Conservation (phyloP, 2,797 vertebrate genomes). For the Erpetoichthys calabaricus region DNA sequence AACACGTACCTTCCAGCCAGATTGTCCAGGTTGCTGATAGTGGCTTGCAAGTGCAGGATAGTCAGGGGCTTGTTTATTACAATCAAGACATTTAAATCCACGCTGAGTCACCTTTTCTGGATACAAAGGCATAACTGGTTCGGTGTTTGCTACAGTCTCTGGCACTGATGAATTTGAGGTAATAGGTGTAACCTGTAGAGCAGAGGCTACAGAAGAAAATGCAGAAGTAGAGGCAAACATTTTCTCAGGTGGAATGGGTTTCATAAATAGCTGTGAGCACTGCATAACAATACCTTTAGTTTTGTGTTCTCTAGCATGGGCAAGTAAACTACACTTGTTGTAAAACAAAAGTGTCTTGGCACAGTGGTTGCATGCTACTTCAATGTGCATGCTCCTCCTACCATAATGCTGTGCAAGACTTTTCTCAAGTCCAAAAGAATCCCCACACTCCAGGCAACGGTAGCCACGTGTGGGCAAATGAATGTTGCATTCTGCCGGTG, state of each 20-base stretch:
- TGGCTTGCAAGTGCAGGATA: slow-evolving; percentile 71
- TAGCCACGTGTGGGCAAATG: slow-evolving; percentile 73
- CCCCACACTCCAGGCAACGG: slow-evolving; percentile 86
- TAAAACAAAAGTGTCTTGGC: slow-evolving; percentile 78
- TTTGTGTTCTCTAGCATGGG: slow-evolving; percentile 87
- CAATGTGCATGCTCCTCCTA: slow-evolving; percentile 83
- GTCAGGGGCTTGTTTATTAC: slow-evolving; percentile 78
- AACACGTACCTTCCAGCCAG: too few relatives aligned
- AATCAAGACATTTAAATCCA: slow-evolving; percentile 74
- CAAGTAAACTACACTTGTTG: slow-evolving; percentile 86
- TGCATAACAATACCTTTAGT: slow-evolving; percentile 82
- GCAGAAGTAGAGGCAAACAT: slow-evolving; percentile 62
- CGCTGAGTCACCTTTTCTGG: slow-evolving; percentile 64
- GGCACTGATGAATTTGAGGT: slow-evolving; percentile 17
- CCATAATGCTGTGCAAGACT: slow-evolving; percentile 78
- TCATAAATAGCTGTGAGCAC: slow-evolving; percentile 89
- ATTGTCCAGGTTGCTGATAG: slow-evolving; percentile 60
- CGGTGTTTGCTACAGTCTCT: slow-evolving; percentile 22
- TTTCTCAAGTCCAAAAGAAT: slow-evolving; percentile 80
- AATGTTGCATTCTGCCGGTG: slow-evolving; percentile 69
- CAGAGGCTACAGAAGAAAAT: slow-evolving; percentile 21
- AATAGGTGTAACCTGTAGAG: slow-evolving; percentile 23
- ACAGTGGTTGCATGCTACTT: slow-evolving; percentile 84
- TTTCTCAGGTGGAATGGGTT: slow-evolving; percentile 74
- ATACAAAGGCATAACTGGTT: slow-evolving; percentile 76